Evolutionary conservation across 2,888 invertebrate species (phyloP), one percentile per base, ranked within the genome.

Genomic region (Cylloceria caligata): DNA sequence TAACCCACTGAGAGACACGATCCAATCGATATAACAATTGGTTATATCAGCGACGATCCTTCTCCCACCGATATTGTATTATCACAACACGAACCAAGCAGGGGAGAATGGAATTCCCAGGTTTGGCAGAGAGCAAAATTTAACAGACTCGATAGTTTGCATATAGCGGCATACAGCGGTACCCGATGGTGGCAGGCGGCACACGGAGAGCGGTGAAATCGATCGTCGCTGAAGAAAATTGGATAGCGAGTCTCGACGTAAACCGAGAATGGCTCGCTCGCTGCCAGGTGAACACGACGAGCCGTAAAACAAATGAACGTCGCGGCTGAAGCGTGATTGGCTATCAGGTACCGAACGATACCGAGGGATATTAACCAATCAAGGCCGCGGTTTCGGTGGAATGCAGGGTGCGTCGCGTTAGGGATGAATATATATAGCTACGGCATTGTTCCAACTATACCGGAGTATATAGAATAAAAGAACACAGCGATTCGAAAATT

Each of bases 271-370:
- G 65, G 64, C 39, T 30, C 42, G 55, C 42, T 83, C 81, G 80
- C 71, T 69, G 85, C 71, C 80, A 86, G 88, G 88, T 87, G 86
- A 87, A 89, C 86, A 86, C 84, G 84, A 86, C 84, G 84, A 80
- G 83, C 88, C 87, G 85, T 88, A 89, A 90, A 90, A 90, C 89
- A 89, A 90, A 89, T 89, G 89, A 89, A 88, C 88, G 85, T 87
- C 86, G 87, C 81, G 86, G 85, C 85, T 72, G 85, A 45, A 83
- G 55, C 79, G 84, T 87, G 88, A 90, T 90, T 90, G 89, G 88
- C 87, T 88, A 88, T 89, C 88, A 87, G 86, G 82, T 76, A 60
- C 55, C 76, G 82, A 55, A 86, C 80, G 83, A 85, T 85, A 81
- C 76, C 83, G 77, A 77, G 64, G 77, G 86, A 87, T 89, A 86